Percentiles rank a stretch among this genome's conserved stretches.
Conservation (phyloP, 2,797 vertebrate genomes). For the Peromyscus melanophrys region DNA sequence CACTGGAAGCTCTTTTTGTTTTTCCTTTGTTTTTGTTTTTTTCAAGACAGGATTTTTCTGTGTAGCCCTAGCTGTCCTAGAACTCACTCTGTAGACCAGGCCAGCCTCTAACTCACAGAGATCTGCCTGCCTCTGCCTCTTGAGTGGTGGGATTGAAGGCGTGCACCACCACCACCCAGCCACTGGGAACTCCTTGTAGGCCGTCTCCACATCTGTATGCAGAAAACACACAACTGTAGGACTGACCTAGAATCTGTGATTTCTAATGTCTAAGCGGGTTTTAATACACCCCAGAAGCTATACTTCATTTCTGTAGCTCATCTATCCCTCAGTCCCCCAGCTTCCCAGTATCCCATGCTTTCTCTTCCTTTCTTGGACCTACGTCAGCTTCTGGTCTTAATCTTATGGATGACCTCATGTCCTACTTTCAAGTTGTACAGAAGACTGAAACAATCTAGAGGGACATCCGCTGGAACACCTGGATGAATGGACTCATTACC, state of each 20-base stretch:
- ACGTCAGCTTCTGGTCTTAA: neutral
- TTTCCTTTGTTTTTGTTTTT: neutral
- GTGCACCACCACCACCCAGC: neutral
- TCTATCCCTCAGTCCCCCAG: too few relatives aligned
- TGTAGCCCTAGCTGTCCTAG: too few relatives aligned
- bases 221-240: neutral
- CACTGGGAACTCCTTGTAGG: neutral
- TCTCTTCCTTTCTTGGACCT: neutral
- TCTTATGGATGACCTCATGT: neutral
- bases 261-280: neutral
- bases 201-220: neutral
- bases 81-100: neutral
- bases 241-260: neutral
- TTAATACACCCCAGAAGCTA: neutral
- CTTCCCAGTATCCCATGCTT: neutral
- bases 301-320: neutral
- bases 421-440: neutral
- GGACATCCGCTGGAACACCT: rapidly evolving
- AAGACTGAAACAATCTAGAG: neutral
- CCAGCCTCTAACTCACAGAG: neutral
- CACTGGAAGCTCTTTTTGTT: neutral
- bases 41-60: too few relatives aligned
- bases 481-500: neutral
- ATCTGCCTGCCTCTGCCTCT: too few relatives aligned
- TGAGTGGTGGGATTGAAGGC: too few relatives aligned